Conservation (phyloP, 2,113 vertebrate species). For the Silurus asotus region DNA sequence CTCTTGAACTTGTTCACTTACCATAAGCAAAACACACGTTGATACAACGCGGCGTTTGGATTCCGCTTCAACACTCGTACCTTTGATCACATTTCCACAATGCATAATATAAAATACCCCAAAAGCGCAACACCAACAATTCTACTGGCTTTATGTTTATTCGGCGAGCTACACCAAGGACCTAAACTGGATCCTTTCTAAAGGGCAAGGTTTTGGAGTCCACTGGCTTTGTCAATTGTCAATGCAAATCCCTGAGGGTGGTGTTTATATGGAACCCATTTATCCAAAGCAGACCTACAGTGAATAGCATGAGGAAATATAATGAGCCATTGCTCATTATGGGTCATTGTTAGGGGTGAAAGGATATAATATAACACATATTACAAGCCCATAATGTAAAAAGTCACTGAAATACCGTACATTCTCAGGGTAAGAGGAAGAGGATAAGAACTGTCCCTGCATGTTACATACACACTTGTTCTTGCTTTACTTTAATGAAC, state of each 20-base stretch:
- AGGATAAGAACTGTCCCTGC: no score
- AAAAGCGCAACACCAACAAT: background rate
- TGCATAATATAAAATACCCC: background rate
- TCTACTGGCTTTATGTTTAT: background rate
- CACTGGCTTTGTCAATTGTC: conserved; percentile 24
- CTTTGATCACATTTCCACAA: conserved; percentile 24
- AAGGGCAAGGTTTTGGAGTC: conserved; percentile 35
- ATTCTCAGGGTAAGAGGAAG: background rate
- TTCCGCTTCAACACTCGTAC: conserved; percentile 6
- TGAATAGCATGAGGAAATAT: background rate
- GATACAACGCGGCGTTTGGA: background rate
- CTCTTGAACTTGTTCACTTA: background rate
- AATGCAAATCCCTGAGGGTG: conserved; percentile 27
- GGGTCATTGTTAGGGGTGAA: background rate
- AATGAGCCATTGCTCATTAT: background rate
- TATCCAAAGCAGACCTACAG: background rate
- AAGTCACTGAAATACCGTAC: background rate
- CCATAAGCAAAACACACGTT: conserved; percentile 8
- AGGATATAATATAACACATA: background rate
- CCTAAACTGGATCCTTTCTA: conserved; percentile 11
- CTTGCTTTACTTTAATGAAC: no score
- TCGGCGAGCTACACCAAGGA: background rate
- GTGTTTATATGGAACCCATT: background rate
- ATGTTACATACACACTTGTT: no score
- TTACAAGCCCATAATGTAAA: background rate